A percentile compares a stretch with the other conserved stretches of the same genome.
Evolutionary conservation across 2,888 invertebrate species (phyloP).

Genomic region (Eilema sororculum): DNA sequence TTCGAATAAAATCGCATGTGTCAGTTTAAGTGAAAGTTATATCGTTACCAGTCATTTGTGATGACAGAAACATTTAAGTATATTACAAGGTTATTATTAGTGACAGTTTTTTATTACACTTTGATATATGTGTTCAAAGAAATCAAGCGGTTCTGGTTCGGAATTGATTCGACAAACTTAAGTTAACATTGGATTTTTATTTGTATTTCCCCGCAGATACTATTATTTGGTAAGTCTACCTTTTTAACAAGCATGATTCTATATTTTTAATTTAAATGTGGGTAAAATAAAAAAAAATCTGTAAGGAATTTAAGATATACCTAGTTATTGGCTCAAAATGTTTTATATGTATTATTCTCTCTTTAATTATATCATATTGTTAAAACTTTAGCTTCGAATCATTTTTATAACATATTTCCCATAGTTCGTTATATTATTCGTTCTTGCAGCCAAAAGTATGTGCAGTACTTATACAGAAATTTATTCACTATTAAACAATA

Average conservation of each 20-base stretch:
- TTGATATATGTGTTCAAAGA: conserved; percentile 75
- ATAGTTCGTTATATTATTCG: conserved; percentile 4
- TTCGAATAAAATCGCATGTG: conserved; percentile 32
- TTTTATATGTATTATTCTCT: background rate
- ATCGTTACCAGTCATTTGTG: conserved; percentile 58
- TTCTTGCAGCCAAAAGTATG: background rate
- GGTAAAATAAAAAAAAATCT: conserved; percentile 1
- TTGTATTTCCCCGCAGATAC: conserved; percentile 35
- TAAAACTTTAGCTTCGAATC: background rate
- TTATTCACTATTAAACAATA: background rate
- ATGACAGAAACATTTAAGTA: conserved; percentile 77
- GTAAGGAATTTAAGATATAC: too few relatives aligned
- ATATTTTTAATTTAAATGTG: conserved; percentile 1
- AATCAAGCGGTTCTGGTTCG: conserved; percentile 71
- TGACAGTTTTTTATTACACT: conserved; percentile 76
- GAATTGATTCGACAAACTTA: conserved; percentile 53
- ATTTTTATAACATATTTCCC: conserved; percentile 4
- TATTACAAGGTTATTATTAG: conserved; percentile 67
- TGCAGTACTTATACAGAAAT: background rate
- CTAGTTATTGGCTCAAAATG: background rate
- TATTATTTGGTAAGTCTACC: conserved; percentile 53
- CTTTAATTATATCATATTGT: background rate
- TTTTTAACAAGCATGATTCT: conserved; percentile 11
- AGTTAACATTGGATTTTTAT: conserved; percentile 54
- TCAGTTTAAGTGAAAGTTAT: conserved; percentile 35